phyloP scores from a whole-genome alignment of 2,113 vertebrate genomes.

The Mus musculus region DNA sequence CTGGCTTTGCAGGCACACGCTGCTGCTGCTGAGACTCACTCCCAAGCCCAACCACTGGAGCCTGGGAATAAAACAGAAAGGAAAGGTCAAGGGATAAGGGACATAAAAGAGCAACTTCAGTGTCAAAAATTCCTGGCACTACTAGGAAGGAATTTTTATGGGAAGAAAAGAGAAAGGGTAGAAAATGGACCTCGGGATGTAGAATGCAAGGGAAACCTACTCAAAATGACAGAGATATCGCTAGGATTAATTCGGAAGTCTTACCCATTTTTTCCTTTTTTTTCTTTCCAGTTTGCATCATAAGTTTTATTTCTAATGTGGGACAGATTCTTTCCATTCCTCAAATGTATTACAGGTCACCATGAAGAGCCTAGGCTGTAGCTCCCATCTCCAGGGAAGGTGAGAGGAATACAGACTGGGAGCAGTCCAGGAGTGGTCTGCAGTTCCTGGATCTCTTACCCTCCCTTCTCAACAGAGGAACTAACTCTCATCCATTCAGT shows the following conservation, averaged over 20 bases:
- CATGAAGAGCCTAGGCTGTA: background rate
- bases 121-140: background rate
- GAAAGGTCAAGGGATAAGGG: conserved; percentile 1
- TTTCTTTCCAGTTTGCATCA: conserved; percentile 11
- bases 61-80: conserved; percentile 53
- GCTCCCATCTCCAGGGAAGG: background rate
- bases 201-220: background rate
- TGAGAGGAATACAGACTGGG: background rate
- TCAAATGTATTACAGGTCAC: conserved; percentile 9
- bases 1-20: no score
- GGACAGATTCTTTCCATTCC: conserved; percentile 68
- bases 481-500: background rate
- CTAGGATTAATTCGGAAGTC: background rate
- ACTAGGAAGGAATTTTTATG: conserved; percentile 35
- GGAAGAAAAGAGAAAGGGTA: conserved; percentile 21
- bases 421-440: background rate
- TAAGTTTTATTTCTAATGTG: conserved; percentile 82
- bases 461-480: conserved; percentile 17
- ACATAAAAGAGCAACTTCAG: conserved; percentile 36
- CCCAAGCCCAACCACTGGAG: background rate
- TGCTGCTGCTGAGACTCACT: background rate
- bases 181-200: background rate
- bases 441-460: background rate
- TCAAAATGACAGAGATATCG: background rate
- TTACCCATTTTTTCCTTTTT: background rate